Conservation (phyloP, 35 echinoderm and acorn worm genomes). For the Patiria miniata region DNA sequence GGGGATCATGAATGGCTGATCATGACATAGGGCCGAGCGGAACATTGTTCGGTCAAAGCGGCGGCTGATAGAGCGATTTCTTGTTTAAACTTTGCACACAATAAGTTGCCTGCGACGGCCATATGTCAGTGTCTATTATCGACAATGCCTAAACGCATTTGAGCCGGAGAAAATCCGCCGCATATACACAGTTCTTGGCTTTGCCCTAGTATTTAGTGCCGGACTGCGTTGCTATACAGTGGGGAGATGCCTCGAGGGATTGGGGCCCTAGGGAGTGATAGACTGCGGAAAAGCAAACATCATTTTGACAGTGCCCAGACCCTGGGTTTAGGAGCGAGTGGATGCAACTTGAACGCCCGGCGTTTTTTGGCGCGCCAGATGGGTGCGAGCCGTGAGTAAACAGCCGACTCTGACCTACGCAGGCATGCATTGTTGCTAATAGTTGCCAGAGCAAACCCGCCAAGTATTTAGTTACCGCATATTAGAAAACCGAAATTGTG, state of each 20-base stretch:
- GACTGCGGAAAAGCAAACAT: constrained; percentile 38
- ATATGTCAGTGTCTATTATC: constrained; percentile 33
- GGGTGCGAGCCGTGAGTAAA: constrained; percentile 27
- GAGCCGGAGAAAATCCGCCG: constrained; percentile 19
- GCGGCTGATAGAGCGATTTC: constrained; percentile 34
- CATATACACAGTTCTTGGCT: background rate
- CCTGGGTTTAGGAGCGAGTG: constrained; percentile 1
- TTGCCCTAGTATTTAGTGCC: constrained; percentile 18
- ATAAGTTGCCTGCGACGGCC: constrained; percentile 31
- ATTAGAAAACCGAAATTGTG: constrained; percentile 45
- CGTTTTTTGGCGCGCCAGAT: constrained; percentile 40
- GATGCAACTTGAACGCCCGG: background rate
- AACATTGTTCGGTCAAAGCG: constrained; percentile 25
- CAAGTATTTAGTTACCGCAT: constrained; percentile 40
- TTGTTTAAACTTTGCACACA: constrained; percentile 43
- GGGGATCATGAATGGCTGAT: constrained; percentile 27
- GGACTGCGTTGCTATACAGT: constrained; percentile 31
- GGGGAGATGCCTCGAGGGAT: constrained; percentile 8
- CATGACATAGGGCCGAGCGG: constrained; percentile 23
- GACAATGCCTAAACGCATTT: constrained; percentile 25
- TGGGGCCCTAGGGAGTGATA: constrained; percentile 4
- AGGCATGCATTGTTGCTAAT: constrained; percentile 51
- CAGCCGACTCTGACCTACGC: constrained; percentile 39
- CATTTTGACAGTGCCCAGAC: constrained; percentile 14
- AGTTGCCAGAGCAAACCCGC: constrained; percentile 17